Evolutionary conservation across 1,140 invertebrate genomes (phyloP), one percentile per base, ranked within the genome.

Genomic region (Odontomachus brunneus): DNA sequence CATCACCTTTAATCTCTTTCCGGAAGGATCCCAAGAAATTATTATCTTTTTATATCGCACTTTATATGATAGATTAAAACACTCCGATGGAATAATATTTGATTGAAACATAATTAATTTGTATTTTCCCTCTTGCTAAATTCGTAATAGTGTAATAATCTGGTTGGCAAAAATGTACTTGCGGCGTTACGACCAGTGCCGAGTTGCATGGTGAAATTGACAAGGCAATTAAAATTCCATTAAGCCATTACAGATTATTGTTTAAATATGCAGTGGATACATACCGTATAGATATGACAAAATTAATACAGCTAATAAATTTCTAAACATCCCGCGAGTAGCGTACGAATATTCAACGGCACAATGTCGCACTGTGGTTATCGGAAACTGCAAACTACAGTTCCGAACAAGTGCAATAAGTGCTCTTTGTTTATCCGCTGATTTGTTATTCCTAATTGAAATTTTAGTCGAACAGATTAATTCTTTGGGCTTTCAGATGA

Each of bases 141-240:
- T 71, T 57, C 4, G 14, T 80, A 80, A 71, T 71, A 29, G 19
- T 5, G 38, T 76, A 51, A 69, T 48, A 71, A 66, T 76, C 29
- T 11, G 55, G 44, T 71, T 51, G 44, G 3, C 69, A 69, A 69
- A 80, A 69, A 69, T 19, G n/a, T 55, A 38, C n/a, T 57, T 57
- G 75, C 17, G 62, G 48, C 9, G 66, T 38, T 76, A 19, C 14
- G 19, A 59, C 29, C 38, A 44, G 5, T n/a, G 33, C 14, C 22
- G 62, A 76, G 53, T 76, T 53, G 48, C 26, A 66, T 7, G 38
- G 17, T 29, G 15, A 76, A 76, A 66, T 76, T 76, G 74, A 80
- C 75, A 71, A 48, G 51, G 65, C 33, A 80, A 80, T 80, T 71
- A 80, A 80, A 80, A 80, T 80, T 80, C 22, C 60, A 71, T 71